Conservation (phyloP, 2,113 vertebrate species). For the Acrocephalus kingi region DNA sequence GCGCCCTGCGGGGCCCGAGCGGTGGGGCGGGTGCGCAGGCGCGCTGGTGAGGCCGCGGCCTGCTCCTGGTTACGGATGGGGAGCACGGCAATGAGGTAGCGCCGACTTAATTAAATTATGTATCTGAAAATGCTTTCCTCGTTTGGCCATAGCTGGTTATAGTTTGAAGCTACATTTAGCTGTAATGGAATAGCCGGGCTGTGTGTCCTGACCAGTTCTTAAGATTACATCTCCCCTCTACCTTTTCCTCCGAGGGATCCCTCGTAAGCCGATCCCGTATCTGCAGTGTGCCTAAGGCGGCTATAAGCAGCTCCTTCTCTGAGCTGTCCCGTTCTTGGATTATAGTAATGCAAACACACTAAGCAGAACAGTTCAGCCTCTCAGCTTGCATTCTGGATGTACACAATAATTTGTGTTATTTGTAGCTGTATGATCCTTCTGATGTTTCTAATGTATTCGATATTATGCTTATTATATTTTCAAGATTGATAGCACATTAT, state of each 20-base stretch:
- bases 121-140: accelerated
- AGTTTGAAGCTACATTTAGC: not conserved
- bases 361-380: not conserved
- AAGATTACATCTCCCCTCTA: accelerated
- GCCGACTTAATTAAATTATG: accelerated
- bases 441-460: not conserved
- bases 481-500: not conserved
- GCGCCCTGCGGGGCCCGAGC: not conserved
- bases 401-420: accelerated
- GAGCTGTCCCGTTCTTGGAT: not conserved
- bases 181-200: accelerated
- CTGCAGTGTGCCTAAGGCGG: not conserved
- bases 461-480: not conserved
- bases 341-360: not conserved
- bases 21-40: not conserved
- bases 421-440: not conserved
- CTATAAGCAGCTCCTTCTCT: not conserved
- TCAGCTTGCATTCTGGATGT: not conserved
- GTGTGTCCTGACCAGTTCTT: not conserved
- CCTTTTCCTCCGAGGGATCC: not conserved
- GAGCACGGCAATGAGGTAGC: accelerated
- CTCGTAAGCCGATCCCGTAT: accelerated
- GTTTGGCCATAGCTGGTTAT: accelerated
- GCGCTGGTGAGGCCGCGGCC: accelerated
- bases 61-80: accelerated